phyloP scores from a whole-genome alignment of 2,797 vertebrate species.

The Cebuella pygmaea region DNA sequence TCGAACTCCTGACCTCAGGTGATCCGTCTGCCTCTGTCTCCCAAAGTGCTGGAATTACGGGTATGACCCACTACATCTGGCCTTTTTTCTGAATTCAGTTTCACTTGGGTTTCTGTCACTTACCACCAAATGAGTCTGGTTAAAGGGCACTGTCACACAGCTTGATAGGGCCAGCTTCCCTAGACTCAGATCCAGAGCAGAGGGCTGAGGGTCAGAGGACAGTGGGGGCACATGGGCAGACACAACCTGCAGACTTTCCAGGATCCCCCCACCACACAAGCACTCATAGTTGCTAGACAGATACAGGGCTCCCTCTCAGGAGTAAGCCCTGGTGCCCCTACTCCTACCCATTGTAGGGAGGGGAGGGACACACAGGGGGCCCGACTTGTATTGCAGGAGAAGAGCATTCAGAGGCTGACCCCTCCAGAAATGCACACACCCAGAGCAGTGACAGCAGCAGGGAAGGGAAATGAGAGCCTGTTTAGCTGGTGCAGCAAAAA shows the following conservation, averaged over 20 bases:
- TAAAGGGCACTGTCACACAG: neutral
- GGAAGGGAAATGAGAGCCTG: neutral
- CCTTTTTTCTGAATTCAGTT: neutral
- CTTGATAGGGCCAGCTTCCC: neutral
- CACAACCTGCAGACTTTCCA: accelerated
- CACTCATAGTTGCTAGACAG: neutral
- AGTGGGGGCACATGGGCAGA: neutral
- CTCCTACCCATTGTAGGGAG: neutral
- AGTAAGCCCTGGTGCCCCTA: neutral
- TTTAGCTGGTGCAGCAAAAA: slow-evolving; percentile 62
- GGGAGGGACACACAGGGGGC: accelerated
- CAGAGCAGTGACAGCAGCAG: neutral
- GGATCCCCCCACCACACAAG: accelerated
- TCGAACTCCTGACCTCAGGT: neutral
- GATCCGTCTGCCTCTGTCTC: neutral
- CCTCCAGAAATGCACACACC: neutral
- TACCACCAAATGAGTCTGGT: neutral
- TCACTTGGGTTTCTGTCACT: neutral
- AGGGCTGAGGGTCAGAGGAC: neutral
- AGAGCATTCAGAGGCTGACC: neutral
- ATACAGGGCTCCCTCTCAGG: neutral
- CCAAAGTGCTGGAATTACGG: neutral
- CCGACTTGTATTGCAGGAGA: no score
- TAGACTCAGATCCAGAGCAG: neutral
- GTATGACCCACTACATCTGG: neutral